Evolutionary conservation across 2,113 vertebrate genomes (phyloP), one percentile per base, ranked within the genome.

Genomic region (Ahaetulla prasina): DNA sequence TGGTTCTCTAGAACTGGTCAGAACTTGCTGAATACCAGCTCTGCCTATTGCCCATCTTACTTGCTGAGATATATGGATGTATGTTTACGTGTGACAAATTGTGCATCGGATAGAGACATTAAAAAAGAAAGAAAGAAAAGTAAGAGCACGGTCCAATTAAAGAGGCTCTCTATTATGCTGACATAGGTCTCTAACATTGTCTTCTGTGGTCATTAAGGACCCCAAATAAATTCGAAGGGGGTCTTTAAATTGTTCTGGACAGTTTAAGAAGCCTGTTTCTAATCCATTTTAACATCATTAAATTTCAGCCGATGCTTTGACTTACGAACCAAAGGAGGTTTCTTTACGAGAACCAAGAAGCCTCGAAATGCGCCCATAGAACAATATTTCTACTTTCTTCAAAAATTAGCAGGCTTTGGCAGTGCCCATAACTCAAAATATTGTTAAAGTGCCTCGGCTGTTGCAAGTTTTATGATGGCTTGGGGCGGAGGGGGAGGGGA

Each of bases 381-480:
- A 63, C 1, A 91, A 74, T 89, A 30, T 94, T 91, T 25, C 9
- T 20, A 3, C 88, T 93, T 0, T 25, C 39, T 93, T 95, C 14
- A n/a, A 96, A 94, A 20, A 68, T 74, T 87, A 93, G 92, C n/a
- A 88, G 90, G 11, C 57, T 16, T 68, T 88, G 45, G 92, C 20
- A 10, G 91, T 0, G 18, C 16, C 18, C 35, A 39, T 90, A 89
- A 94, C 74, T 25, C 30, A 95, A 94, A 94, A 39, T 80, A 60
- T 93, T 95, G 35, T 23, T 92, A 5, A 88, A 94, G 87, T 95
- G 1, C 22, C 45, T 50, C 57, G 89, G 87, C 0, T 27, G 86
- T 86, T 30, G 9, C 25, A 94, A 53, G 91, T 94, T 94, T 90
- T 35, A 89, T 92, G 93, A 8, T 87, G 43, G 3, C 80, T 96